A percentile compares a stretch with the other conserved stretches of the same genome.
These are phyloP conservation scores for Datnioides undecimradiatus DNA, from an alignment of 2,113 vertebrate genomes.

Conservation along the genomic window DNA sequence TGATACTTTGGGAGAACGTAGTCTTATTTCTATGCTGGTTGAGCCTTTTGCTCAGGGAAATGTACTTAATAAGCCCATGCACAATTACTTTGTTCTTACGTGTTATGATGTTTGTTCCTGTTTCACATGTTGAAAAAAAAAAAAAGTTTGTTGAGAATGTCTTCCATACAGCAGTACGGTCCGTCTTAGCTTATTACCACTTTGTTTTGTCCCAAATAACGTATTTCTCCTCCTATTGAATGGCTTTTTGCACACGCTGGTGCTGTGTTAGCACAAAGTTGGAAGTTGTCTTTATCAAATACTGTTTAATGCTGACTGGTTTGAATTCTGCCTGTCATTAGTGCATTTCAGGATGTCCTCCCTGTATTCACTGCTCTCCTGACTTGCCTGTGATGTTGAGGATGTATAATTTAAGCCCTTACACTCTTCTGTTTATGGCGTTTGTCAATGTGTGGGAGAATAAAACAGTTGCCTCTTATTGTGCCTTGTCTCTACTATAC, in stretches of 20 bases:
- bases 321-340: neutral
- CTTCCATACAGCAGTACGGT: slow-evolving; percentile 46
- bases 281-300: neutral
- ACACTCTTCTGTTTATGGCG: neutral
- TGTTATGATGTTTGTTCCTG: slow-evolving; percentile 16
- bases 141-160: slow-evolving; percentile 7
- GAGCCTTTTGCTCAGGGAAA: slow-evolving; percentile 72
- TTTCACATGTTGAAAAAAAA: slow-evolving; percentile 11
- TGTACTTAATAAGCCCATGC: slow-evolving; percentile 40
- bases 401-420: neutral
- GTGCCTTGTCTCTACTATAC: slow-evolving; percentile 20
- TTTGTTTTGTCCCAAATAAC: neutral
- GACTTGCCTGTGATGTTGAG: neutral
- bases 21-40: slow-evolving; percentile 28
- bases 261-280: neutral
- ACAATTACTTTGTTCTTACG: slow-evolving; percentile 30
- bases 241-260: neutral
- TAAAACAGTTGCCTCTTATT: slow-evolving; percentile 49
- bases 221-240: neutral
- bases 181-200: neutral
- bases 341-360: slow-evolving; percentile 1
- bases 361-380: slow-evolving; percentile 8
- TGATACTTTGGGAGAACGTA: neutral
- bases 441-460: slow-evolving; percentile 59
- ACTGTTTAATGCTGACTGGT: slow-evolving; percentile 11